These are phyloP conservation scores for Cyphotilapia sp. DNA, from an alignment of 2,113 vertebrate species.

Conservation along the genomic window DNA sequence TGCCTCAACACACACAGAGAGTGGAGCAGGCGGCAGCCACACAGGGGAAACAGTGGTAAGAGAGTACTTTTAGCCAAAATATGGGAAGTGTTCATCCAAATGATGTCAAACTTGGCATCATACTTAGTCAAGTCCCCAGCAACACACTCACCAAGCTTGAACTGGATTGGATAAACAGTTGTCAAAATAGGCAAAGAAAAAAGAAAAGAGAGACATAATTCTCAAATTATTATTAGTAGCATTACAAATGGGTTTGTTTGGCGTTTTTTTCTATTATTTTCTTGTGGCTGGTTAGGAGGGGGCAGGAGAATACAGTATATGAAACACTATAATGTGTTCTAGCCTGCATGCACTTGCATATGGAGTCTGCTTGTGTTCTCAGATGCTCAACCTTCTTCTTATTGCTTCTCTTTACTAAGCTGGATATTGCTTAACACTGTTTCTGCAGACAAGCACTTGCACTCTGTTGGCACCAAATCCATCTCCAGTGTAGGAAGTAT, in stretches of 20 bases:
- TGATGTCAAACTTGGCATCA: not conserved
- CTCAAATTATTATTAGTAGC: not conserved
- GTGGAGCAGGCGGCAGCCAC: not conserved
- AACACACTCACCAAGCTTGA: not conserved
- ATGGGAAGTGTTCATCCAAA: not conserved
- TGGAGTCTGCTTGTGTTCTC: not conserved
- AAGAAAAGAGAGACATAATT: not conserved
- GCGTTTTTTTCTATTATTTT: not conserved
- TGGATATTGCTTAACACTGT: not conserved
- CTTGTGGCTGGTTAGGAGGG: not conserved
- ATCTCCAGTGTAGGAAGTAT: conserved; percentile 26
- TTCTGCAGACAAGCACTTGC: not conserved
- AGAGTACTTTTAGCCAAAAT: not conserved
- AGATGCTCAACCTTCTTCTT: not conserved
- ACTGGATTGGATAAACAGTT: not conserved
- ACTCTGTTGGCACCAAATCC: not conserved
- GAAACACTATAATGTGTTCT: not conserved
- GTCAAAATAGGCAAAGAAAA: not conserved
- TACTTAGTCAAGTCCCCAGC: not conserved
- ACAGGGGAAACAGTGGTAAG: not conserved
- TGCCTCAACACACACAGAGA: not conserved
- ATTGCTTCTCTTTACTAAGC: not conserved
- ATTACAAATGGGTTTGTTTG: not conserved
- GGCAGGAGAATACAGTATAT: not conserved
- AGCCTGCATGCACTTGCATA: not conserved